A percentile compares a stretch with the other conserved stretches of the same genome.
phyloP scores from a whole-genome alignment of 2,888 invertebrate species.

The Aphidius colemani region DNA sequence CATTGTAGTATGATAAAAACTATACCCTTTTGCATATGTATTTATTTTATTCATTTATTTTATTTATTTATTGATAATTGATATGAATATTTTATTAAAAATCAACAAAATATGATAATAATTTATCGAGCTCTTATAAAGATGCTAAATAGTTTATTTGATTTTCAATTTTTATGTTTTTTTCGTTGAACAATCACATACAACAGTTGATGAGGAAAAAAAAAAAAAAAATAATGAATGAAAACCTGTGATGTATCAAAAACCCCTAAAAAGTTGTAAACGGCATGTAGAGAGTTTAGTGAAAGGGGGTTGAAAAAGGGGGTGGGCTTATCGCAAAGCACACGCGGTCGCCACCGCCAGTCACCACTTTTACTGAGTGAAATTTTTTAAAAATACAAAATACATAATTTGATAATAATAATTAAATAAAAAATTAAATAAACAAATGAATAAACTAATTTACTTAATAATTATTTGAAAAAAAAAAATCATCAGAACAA shows the following conservation, averaged over 20 bases:
- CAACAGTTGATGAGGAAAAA: constrained; percentile 4
- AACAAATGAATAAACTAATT: background rate
- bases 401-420: background rate
- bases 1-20: constrained; percentile 52
- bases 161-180: constrained; percentile 34
- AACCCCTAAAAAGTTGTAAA: constrained; percentile 31
- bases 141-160: too few relatives aligned
- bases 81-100: too few relatives aligned
- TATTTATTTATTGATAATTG: too few relatives aligned
- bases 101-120: too few relatives aligned
- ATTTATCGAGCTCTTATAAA: too few relatives aligned
- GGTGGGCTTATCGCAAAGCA: constrained; percentile 55
- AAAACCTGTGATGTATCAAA: constrained; percentile 14
- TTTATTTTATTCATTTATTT: too few relatives aligned
- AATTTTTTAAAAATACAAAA: constrained; percentile 12
- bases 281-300: background rate
- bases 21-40: too few relatives aligned
- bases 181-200: constrained; percentile 19
- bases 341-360: constrained; percentile 57
- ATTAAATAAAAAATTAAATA: background rate
- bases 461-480: background rate
- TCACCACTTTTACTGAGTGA: constrained; percentile 41
- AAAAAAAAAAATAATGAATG: constrained; percentile 18
- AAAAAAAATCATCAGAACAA: background rate
- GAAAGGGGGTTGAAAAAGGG: constrained; percentile 24